Evolutionary conservation across 2,888 invertebrate species (phyloP).

Genomic region (Alloplasta piceator): DNA sequence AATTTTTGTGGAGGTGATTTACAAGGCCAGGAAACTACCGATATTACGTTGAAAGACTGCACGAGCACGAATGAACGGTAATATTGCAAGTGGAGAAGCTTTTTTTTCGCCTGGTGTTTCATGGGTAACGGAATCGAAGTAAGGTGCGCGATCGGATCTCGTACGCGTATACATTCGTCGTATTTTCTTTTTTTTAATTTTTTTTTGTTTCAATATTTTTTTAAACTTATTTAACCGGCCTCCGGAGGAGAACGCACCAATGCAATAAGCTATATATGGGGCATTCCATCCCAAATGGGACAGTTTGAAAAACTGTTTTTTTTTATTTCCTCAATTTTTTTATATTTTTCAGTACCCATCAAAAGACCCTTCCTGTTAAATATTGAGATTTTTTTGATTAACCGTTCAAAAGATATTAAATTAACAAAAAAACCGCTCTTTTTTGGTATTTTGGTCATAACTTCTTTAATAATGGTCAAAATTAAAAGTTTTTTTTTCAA

Average conservation of each 20-base stretch:
- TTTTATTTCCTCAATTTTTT: no score
- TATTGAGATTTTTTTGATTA: no score
- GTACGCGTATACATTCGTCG: conserved; percentile 57
- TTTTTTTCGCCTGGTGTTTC: conserved; percentile 5
- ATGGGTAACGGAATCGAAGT: conserved; percentile 63
- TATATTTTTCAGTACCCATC: no score
- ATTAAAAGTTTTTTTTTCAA: no score
- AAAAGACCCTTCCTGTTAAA: no score
- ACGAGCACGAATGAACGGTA: conserved; percentile 55
- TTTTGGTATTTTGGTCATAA: no score
- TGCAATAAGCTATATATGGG: conserved; percentile 11
- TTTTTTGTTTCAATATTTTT: neutral
- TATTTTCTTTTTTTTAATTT: conserved; percentile 38
- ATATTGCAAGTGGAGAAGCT: conserved; percentile 49
- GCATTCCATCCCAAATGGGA: no score
- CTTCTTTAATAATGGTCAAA: no score
- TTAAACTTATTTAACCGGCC: conserved; percentile 25
- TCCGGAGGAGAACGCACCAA: conserved; percentile 51
- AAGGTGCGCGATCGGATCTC: conserved; percentile 65
- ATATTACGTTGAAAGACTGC: conserved; percentile 46
- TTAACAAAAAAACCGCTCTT: no score
- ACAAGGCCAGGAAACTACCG: conserved; percentile 26
- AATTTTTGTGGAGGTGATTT: no score
- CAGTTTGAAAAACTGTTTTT: no score
- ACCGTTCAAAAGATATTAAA: no score